These are phyloP conservation scores for Drosophila atripex DNA, from an alignment of 2,888 invertebrate species.

Conservation along the genomic window DNA sequence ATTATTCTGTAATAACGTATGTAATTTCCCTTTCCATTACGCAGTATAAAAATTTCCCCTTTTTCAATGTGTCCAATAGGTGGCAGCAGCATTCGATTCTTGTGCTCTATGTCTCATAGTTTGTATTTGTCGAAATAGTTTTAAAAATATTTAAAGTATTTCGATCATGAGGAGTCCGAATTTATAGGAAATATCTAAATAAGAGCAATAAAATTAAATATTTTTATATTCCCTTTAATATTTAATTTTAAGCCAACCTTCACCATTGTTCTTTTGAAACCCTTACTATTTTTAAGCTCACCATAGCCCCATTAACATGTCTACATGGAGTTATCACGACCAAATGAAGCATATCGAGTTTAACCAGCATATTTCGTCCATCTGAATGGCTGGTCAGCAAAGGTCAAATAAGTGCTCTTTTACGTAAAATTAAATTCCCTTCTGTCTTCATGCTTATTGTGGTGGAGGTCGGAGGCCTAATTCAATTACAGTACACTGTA, in stretches of 20 bases:
- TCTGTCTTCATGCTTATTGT: conserved; percentile 22
- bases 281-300: not conserved
- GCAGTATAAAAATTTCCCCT: not conserved
- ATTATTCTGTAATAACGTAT: not conserved
- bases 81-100: not conserved
- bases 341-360: not conserved
- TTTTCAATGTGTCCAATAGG: not conserved
- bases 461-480: conserved; percentile 47
- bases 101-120: no score
- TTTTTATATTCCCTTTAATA: no score
- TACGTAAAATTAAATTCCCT: conserved; percentile 64
- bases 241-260: no score
- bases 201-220: no score
- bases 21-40: not conserved
- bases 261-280: no score
- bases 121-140: no score
- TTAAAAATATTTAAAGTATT: no score
- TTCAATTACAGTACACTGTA: conserved; percentile 79
- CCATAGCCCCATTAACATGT: not conserved
- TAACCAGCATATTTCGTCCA: conserved; percentile 7
- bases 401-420: conserved; percentile 53
- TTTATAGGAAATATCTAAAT: no score
- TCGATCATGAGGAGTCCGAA: no score
- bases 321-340: not conserved
- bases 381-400: not conserved